A percentile compares a stretch with the other conserved stretches of the same genome.
These are phyloP conservation scores for Caenorhabditis sp. DNA, from an alignment of 2,888 invertebrate species.

Conservation along the genomic window DNA sequence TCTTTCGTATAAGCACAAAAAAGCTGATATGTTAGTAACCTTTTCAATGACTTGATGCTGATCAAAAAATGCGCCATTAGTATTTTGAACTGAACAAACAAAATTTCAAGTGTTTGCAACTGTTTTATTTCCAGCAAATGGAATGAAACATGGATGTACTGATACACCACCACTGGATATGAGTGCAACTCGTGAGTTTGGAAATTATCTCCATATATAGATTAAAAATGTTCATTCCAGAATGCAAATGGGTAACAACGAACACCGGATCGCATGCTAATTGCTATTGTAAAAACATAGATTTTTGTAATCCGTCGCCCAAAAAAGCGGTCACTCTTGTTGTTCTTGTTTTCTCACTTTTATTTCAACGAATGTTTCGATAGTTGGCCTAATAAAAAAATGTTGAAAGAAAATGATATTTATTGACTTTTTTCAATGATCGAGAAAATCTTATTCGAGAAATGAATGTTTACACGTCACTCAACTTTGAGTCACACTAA, in stretches of 20 bases:
- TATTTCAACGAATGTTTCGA: constrained; percentile 6
- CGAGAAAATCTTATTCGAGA: neutral
- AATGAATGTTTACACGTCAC: constrained; percentile 44
- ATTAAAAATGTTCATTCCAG: constrained; percentile 10
- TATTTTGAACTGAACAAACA: too few species aligned
- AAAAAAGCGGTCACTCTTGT: neutral
- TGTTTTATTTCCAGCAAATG: constrained; percentile 28
- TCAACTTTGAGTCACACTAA: constrained; percentile 12
- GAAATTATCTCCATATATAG: too few species aligned
- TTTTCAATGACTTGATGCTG: too few species aligned
- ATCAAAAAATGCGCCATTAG: too few species aligned
- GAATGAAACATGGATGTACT: constrained; percentile 33
- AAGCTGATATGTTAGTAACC: too few species aligned
- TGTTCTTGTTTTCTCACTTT: constrained; percentile 13
- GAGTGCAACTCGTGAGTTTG: constrained; percentile 19
- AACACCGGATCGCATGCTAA: constrained; percentile 24
- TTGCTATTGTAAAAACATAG: constrained; percentile 56
- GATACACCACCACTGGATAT: constrained; percentile 37
- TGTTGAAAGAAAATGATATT: neutral
- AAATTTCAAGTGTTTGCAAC: too few species aligned
- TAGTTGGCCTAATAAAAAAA: neutral
- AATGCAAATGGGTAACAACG: constrained; percentile 32
- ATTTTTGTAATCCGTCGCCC: constrained; percentile 36
- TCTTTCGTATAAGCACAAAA: too few species aligned
- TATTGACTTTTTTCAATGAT: neutral